Evolutionary conservation across 2,797 vertebrate genomes (phyloP).

Genomic region (Pseudochirops cupreus): DNA sequence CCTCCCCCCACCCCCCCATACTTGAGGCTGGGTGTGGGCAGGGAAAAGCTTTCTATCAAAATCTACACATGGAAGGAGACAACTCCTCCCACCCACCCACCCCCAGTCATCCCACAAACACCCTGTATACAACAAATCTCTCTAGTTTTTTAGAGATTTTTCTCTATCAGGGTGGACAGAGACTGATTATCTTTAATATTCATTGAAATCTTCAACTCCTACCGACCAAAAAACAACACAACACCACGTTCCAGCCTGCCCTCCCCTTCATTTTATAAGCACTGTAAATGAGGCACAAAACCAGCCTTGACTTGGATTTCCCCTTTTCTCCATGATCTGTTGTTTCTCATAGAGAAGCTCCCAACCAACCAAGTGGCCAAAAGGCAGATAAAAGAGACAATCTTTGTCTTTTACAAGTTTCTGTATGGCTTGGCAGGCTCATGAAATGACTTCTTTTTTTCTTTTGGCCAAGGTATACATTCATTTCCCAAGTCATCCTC

Average conservation of each 20-base stretch:
- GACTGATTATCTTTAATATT: not conserved
- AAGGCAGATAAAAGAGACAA: not conserved
- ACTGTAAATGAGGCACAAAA: not conserved
- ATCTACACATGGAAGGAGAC: not conserved
- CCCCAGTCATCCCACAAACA: not conserved
- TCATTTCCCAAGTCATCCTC: not conserved
- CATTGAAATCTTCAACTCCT: not conserved
- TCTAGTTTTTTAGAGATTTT: not conserved
- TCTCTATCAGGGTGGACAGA: not conserved
- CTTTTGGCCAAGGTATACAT: not conserved
- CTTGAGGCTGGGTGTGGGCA: not conserved
- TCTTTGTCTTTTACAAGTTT: not conserved
- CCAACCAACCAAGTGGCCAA: fast-evolving
- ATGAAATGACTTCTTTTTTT: not conserved
- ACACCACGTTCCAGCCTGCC: not conserved
- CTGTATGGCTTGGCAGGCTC: not conserved
- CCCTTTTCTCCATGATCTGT: not conserved
- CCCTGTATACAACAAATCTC: not conserved
- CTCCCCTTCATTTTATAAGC: not conserved
- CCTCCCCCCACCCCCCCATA: not conserved
- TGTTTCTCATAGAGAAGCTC: not conserved
- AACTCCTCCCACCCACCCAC: not conserved
- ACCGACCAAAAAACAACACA: not conserved
- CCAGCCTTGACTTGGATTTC: not conserved
- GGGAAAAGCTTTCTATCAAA: not conserved